These are phyloP conservation scores for Petrocephalus sullivani DNA, from an alignment of 2,797 vertebrate species.

Conservation along the genomic window DNA sequence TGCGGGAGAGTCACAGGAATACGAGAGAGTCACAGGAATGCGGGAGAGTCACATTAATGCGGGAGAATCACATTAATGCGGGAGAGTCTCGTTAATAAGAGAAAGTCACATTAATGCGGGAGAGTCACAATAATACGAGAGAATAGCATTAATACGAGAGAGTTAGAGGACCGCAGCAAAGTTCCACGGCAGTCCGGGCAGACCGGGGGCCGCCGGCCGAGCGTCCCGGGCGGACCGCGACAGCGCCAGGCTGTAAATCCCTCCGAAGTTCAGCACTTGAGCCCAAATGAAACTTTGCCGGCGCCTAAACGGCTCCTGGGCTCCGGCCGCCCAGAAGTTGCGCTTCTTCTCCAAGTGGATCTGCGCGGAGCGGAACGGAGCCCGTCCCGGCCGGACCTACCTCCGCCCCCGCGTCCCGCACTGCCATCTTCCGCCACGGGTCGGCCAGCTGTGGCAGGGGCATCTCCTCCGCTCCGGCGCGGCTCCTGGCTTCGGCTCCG, in stretches of 20 bases:
- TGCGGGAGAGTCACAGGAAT: background rate
- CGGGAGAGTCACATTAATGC: background rate
- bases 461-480: conserved; percentile 61
- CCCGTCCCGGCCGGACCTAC: background rate
- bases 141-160: background rate
- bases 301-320: background rate
- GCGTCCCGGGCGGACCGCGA: background rate
- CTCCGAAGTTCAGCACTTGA: background rate
- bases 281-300: background rate
- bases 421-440: conserved; percentile 95
- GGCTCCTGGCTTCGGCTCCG: background rate
- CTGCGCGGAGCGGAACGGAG: background rate
- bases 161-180: background rate
- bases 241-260: background rate
- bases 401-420: conserved; percentile 68
- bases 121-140: background rate
- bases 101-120: background rate
- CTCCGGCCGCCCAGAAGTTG: background rate
- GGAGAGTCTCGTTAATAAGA: background rate
- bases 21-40: background rate
- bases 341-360: background rate
- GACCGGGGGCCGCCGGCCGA: background rate
- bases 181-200: background rate
- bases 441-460: conserved; percentile 94
- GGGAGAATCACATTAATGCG: background rate